Percentiles rank a stretch among this genome's conserved stretches.
Conservation (phyloP, 2,797 vertebrate species). For the Chelidonichthys spinosus region DNA sequence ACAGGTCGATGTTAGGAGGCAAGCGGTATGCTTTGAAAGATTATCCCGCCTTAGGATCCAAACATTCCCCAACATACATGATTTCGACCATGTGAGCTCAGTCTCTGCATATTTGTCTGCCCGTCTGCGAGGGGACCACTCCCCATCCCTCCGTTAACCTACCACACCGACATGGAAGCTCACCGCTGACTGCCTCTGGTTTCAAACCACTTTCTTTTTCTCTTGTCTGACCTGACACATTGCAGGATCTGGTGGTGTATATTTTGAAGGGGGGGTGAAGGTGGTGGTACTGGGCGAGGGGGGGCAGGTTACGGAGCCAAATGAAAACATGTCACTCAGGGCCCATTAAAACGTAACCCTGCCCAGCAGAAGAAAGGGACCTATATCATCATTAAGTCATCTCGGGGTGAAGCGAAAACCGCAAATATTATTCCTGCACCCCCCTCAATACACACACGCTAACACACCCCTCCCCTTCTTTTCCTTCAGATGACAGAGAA, state of each 20-base stretch:
- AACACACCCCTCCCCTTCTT: constrained; percentile 46
- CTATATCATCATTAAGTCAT: constrained; percentile 84
- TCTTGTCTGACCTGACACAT: constrained; percentile 46
- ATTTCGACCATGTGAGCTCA: constrained; percentile 52
- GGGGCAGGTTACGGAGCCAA: constrained; percentile 51
- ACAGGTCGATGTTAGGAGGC: constrained; percentile 16
- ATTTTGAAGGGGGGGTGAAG: constrained; percentile 57
- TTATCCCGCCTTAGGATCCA: constrained; percentile 49
- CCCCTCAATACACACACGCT: constrained; percentile 22
- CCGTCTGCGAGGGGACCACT: constrained; percentile 36
- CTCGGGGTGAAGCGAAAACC: constrained; percentile 76
- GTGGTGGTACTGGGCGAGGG: constrained; percentile 11
- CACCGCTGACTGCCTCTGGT: constrained; percentile 12
- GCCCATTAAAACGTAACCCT: constrained; percentile 80
- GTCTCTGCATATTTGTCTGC: constrained; percentile 54
- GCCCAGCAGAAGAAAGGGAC: constrained; percentile 79
- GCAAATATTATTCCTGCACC: constrained; percentile 83
- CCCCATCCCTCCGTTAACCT: constrained; percentile 9
- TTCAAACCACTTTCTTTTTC: constrained; percentile 31
- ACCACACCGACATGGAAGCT: constrained; percentile 40
- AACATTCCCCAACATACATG: constrained; percentile 53
- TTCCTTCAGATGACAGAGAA: constrained; percentile 69
- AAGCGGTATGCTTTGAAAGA: constrained; percentile 58
- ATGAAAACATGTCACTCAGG: constrained; percentile 83
- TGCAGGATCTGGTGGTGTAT: constrained; percentile 52